Evolutionary conservation across 2,888 invertebrate species (phyloP).

Genomic region (Aspidiotus rigidus): DNA sequence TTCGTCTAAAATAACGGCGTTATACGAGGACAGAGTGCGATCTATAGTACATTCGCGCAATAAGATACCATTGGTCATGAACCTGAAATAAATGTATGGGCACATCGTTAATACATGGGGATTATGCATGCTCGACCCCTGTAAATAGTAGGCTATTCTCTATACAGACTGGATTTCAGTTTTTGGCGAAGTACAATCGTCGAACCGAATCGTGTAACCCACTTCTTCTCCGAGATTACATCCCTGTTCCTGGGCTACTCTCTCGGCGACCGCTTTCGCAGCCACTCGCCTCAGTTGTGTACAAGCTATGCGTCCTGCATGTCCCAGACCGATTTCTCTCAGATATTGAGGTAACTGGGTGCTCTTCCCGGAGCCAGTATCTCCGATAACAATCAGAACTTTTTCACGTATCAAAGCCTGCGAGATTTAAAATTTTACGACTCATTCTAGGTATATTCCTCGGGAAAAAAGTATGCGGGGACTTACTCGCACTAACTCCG

Average conservation of each 20-base stretch:
- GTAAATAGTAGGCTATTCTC: too few relatives aligned
- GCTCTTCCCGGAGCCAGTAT: conserved; percentile 25
- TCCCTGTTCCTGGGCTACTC: conserved; percentile 23
- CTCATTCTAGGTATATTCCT: neutral
- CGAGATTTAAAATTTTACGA: too few relatives aligned
- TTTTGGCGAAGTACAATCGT: conserved; percentile 12
- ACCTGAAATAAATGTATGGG: conserved; percentile 3
- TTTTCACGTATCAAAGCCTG: conserved; percentile 10
- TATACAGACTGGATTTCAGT: conserved; percentile 22
- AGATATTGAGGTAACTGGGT: conserved; percentile 20
- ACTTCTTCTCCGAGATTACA: conserved; percentile 17
- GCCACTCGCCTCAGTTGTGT: conserved; percentile 24
- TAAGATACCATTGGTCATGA: conserved; percentile 29
- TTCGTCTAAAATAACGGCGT: conserved; percentile 20
- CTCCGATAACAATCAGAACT: conserved; percentile 22
- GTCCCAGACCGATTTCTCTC: conserved; percentile 6
- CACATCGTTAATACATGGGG: too few relatives aligned
- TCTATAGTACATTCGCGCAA: conserved; percentile 22
- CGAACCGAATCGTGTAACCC: conserved; percentile 22
- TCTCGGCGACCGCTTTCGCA: conserved; percentile 23
- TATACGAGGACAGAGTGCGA: conserved; percentile 5
- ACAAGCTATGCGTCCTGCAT: conserved; percentile 15
- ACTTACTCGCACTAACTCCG: conserved; percentile 21
- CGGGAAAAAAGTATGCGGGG: neutral
- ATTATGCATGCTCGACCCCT: too few relatives aligned